Evolutionary conservation across 2,113 vertebrate species (phyloP), one percentile per base, ranked within the genome.

Genomic region (Menidia beryllina): DNA sequence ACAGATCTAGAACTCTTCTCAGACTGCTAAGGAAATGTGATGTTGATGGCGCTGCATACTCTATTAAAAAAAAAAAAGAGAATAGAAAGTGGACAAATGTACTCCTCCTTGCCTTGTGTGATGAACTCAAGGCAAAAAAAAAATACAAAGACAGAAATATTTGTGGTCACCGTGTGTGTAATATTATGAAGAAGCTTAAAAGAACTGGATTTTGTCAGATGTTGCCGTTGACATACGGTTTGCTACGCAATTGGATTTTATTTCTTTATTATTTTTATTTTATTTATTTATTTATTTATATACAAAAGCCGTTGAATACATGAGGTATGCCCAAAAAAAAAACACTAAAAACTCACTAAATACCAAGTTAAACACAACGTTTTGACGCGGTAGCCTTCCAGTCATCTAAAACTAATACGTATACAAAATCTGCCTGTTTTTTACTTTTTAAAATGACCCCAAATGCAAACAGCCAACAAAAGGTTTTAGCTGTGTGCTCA

Each of bases 1-100:
- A n/a, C 19, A 54, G 34, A 25, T 48, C 14, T 38, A 61, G 71
- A 25, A 65, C 51, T 66, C 50, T 19, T 38, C 39, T 15, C 49
- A 23, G 34, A 34, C 10, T 50, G 25, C 15, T 15, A 36, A 12
- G 27, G 4, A 67, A 52, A 25, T 49, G 0, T 14, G 47, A 24
- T 49, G 20, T 34, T 64, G 8, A 63, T 19, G 17, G 0, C 8
- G 24, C 11, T 55, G 47, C 26, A 24, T 48, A 21, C 43, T 59
- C 13, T 17, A 45, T 17, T 43, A 7, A 19, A 27, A 19, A 53
- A 7, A 7, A 24, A 20, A 45, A 50, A 36, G 54, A 34, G 3
- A 23, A n/a, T 19, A 61, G 25, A 52, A 10, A 67, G 30, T 12
- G 20, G 26, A 13, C 38, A 7, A 17, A 17, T 67, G 45, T 70